A percentile compares a stretch with the other conserved stretches of the same genome.
Conservation (phyloP, 2,888 invertebrate species). For the Hermaeophaga mercurialis region DNA sequence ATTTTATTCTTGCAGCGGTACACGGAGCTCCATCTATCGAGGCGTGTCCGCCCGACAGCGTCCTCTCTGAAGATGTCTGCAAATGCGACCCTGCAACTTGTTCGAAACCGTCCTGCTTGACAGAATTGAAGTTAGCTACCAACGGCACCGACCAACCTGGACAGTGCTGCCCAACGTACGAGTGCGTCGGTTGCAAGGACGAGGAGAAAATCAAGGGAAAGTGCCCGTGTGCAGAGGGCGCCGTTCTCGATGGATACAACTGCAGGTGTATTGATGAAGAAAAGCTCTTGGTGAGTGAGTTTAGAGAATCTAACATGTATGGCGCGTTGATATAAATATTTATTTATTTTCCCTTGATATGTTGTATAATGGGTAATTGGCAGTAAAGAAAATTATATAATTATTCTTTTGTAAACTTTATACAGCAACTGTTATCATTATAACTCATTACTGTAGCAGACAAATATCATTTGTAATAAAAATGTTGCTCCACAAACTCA, state of each 20-base stretch:
- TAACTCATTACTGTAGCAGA: no score
- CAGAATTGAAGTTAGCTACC: conserved; percentile 36
- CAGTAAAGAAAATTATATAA: no score
- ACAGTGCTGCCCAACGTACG: conserved; percentile 49
- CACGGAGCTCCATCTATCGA: conserved; percentile 45
- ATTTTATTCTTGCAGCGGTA: conserved; percentile 38
- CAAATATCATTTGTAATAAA: no score
- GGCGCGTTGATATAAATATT: no score
- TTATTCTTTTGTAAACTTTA: no score
- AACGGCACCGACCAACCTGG: conserved; percentile 47
- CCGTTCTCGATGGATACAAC: conserved; percentile 43
- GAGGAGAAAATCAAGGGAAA: conserved; percentile 44
- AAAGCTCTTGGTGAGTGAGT: conserved; percentile 43
- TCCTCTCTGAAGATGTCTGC: conserved; percentile 43
- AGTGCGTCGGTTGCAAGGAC: conserved; percentile 49
- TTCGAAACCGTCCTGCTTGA: conserved; percentile 45
- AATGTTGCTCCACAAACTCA: no score
- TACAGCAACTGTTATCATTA: no score
- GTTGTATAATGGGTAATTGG: no score
- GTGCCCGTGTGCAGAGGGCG: conserved; percentile 50
- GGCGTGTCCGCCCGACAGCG: conserved; percentile 49
- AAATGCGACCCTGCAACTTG: conserved; percentile 47
- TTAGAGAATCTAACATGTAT: no score
- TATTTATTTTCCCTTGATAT: no score
- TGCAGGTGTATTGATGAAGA: conserved; percentile 49